phyloP scores from a whole-genome alignment of 2,113 vertebrate genomes.

The Sander vitreus region DNA sequence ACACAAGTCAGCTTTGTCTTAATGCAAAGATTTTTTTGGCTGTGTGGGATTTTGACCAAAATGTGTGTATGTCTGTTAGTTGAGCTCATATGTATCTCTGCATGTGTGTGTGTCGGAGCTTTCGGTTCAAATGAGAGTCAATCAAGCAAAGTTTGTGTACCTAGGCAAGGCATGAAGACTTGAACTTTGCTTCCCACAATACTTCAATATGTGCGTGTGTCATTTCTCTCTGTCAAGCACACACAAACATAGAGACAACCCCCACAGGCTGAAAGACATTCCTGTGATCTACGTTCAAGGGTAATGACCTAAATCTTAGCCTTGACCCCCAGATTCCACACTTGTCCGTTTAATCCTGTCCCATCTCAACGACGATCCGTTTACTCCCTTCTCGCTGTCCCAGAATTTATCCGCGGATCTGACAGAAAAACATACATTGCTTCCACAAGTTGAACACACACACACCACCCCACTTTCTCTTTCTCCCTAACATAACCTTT shows the following conservation, averaged over 20 bases:
- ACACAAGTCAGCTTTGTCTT: slow-evolving; percentile 20
- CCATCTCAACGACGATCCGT: slow-evolving; percentile 58
- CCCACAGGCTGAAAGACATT: slow-evolving; percentile 25
- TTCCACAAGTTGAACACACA: slow-evolving; percentile 55
- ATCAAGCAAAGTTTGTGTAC: slow-evolving; percentile 79
- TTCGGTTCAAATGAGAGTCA: slow-evolving; percentile 71
- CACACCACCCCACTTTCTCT: neutral
- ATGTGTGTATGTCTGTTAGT: neutral
- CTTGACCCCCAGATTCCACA: slow-evolving; percentile 68
- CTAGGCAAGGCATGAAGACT: slow-evolving; percentile 71
- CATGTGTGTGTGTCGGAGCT: slow-evolving; percentile 59
- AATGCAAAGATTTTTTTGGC: slow-evolving; percentile 14
- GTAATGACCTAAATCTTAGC: slow-evolving; percentile 51
- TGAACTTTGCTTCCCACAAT: slow-evolving; percentile 62
- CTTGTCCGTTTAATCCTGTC: slow-evolving; percentile 63
- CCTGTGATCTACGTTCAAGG: slow-evolving; percentile 54
- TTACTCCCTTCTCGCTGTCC: slow-evolving; percentile 70
- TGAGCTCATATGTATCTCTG: slow-evolving; percentile 54
- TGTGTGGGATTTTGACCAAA: slow-evolving; percentile 4
- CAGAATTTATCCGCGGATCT: slow-evolving; percentile 68
- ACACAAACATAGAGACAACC: slow-evolving; percentile 32
- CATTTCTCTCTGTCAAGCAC: slow-evolving; percentile 3
- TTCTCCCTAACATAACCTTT: slow-evolving; percentile 45
- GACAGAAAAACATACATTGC: slow-evolving; percentile 79
- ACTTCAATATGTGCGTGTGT: slow-evolving; percentile 36